Percentiles rank a stretch among this genome's conserved stretches.
Conservation (phyloP, 2,888 invertebrate genomes). For the Smittia aterrima region DNA sequence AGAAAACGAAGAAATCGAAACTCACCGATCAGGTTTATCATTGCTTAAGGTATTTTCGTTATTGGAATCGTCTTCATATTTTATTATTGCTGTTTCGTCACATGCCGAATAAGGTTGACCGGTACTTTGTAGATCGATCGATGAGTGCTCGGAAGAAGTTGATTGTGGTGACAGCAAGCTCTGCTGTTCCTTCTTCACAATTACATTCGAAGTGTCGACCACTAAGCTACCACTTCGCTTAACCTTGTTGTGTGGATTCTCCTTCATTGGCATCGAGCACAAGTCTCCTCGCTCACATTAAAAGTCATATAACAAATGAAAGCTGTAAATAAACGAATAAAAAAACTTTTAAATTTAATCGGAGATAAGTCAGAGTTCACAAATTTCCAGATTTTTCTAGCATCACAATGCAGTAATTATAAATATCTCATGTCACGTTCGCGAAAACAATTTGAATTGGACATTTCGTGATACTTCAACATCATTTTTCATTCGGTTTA, state of each 20-base stretch:
- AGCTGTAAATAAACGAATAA: too few relatives aligned
- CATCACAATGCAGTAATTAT: too few relatives aligned
- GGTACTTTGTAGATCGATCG: background rate
- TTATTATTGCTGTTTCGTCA: slow-evolving; percentile 34
- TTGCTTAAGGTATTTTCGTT: slow-evolving; percentile 24
- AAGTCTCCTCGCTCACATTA: background rate
- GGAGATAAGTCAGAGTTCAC: too few relatives aligned
- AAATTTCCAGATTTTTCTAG: too few relatives aligned
- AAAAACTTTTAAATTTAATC: too few relatives aligned
- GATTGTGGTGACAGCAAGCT: slow-evolving; percentile 10
- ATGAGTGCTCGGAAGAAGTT: background rate
- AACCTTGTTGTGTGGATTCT: slow-evolving; percentile 9
- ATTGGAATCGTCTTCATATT: slow-evolving; percentile 10
- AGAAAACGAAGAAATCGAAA: background rate
- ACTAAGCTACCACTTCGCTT: background rate
- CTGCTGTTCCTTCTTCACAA: slow-evolving; percentile 4
- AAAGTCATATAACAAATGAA: too few relatives aligned
- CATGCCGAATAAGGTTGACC: background rate
- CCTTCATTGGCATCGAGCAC: background rate
- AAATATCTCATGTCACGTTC: too few relatives aligned
- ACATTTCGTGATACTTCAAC: too few relatives aligned
- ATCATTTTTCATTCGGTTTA: too few relatives aligned
- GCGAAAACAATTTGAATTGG: too few relatives aligned
- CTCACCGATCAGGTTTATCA: slow-evolving; percentile 39
- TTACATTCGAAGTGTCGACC: slow-evolving; percentile 15